Evolutionary conservation across 30 jellyfish, hydroid and myxozoan genomes (phyloP).

Genomic region (Turritopsis rubra): DNA sequence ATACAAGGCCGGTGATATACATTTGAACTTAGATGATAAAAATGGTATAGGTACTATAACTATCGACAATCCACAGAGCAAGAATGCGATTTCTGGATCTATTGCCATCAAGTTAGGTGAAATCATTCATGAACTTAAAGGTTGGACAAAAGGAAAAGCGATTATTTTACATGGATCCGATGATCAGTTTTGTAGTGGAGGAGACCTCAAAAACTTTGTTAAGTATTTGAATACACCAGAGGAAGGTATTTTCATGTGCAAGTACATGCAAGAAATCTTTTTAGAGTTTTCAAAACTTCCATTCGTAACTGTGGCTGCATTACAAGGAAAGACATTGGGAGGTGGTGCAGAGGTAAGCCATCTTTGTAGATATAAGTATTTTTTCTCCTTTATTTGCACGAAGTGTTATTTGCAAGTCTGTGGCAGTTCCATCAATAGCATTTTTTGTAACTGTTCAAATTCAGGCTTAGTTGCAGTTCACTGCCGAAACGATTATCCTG

Average conservation of each 20-base stretch:
- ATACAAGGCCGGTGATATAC: conserved; percentile 11
- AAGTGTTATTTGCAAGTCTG: not conserved
- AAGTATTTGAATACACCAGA: conserved; percentile 61
- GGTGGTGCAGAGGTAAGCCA: conserved; percentile 94
- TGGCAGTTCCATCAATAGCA: not conserved
- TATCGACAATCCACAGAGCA: conserved; percentile 52
- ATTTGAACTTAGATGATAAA: not conserved
- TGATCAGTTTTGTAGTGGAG: conserved; percentile 82
- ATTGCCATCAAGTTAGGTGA: conserved; percentile 54
- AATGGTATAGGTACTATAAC: conserved; percentile 59
- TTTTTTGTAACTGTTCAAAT: no score
- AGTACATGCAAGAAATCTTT: conserved; percentile 66
- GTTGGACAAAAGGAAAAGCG: conserved; percentile 70
- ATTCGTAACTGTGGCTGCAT: conserved; percentile 65
- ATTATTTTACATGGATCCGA: conserved; percentile 56
- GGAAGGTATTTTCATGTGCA: conserved; percentile 73
- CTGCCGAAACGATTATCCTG: no score
- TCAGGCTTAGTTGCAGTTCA: no score
- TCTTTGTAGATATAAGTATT: no score
- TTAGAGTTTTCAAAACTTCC: conserved; percentile 65
- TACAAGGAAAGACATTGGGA: conserved; percentile 77
- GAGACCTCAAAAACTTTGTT: conserved; percentile 77
- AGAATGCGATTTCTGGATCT: conserved; percentile 69
- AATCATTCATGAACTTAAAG: conserved; percentile 39
- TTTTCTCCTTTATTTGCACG: not conserved